A percentile compares a stretch with the other conserved stretches of the same genome.
These are phyloP conservation scores for Anarrhichthys ocellatus DNA, from an alignment of 2,113 vertebrate species.

Conservation along the genomic window DNA sequence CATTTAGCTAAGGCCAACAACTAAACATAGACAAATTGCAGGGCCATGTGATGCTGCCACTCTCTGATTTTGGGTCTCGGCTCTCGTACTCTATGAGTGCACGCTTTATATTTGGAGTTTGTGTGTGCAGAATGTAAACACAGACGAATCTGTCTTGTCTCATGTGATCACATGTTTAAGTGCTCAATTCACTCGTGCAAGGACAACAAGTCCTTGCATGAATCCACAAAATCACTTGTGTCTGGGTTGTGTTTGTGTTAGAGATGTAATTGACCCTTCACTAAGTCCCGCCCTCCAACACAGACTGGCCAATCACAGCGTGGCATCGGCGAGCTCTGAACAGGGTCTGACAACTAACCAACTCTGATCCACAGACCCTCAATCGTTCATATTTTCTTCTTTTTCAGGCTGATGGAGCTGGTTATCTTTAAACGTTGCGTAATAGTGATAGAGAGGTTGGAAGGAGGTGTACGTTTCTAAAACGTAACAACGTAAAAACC, in stretches of 20 bases:
- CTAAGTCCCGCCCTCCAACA: background rate
- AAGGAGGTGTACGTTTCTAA: background rate
- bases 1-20: constrained; percentile 26
- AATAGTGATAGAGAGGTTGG: background rate
- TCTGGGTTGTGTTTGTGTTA: constrained; percentile 39
- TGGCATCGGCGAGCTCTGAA: background rate
- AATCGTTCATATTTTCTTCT: background rate
- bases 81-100: constrained; percentile 3
- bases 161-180: background rate
- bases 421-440: background rate
- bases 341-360: background rate
- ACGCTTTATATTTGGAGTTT: background rate
- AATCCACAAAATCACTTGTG: constrained; percentile 10
- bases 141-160: background rate
- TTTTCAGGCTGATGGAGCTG: background rate
- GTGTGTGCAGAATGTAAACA: background rate
- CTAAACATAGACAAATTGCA: constrained; percentile 74
- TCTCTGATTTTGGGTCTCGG: constrained; percentile 44
- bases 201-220: constrained; percentile 8
- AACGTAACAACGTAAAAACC: too few species aligned
- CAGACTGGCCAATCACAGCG: background rate
- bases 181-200: background rate
- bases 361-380: background rate
- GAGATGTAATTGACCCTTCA: background rate
- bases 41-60: constrained; percentile 68